These are phyloP conservation scores for Psephotus haematonotus DNA, from an alignment of 2,113 vertebrate genomes.

Conservation along the genomic window DNA sequence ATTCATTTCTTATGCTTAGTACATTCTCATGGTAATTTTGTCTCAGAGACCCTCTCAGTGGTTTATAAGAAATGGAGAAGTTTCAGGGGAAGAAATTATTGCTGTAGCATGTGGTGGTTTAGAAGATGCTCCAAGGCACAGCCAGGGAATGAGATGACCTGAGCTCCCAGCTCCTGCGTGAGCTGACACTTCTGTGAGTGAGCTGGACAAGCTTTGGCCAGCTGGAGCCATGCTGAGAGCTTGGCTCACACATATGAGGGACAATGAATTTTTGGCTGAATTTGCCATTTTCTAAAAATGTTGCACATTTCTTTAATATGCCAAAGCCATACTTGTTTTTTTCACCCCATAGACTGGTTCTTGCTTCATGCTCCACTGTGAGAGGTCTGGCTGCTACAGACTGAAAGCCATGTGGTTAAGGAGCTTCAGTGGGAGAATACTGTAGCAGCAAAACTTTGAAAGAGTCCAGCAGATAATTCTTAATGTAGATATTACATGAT, in stretches of 20 bases:
- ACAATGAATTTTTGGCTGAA: not conserved
- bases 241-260: not conserved
- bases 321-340: not conserved
- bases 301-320: not conserved
- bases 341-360: not conserved
- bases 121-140: not conserved
- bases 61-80: not conserved
- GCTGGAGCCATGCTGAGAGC: not conserved
- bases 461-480: not conserved
- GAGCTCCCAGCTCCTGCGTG: not conserved
- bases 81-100: not conserved
- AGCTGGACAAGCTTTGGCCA: rapidly evolving
- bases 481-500: not conserved
- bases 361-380: not conserved
- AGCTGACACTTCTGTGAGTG: not conserved
- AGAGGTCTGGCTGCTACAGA: not conserved
- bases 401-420: not conserved
- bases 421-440: not conserved
- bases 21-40: not conserved
- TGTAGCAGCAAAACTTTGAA: not conserved
- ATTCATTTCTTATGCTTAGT: not conserved
- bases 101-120: not conserved
- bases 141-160: not conserved
- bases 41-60: not conserved
- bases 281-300: not conserved